Evolutionary conservation across 2,797 vertebrate species (phyloP).

Genomic region (Enoplosus armatus): DNA sequence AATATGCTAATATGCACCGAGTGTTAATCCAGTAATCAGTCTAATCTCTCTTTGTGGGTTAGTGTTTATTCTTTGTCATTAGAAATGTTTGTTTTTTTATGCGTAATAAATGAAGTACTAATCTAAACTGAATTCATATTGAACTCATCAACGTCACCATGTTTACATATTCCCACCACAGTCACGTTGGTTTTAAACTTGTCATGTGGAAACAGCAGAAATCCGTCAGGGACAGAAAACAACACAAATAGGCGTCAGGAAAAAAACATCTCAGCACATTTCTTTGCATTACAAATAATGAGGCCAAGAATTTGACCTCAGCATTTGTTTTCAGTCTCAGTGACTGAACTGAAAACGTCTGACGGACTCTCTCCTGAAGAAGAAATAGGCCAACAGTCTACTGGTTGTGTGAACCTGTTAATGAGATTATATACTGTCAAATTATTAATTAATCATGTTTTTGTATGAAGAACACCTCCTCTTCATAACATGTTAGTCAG

Average conservation of each 20-base stretch:
- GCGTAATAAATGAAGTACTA: neutral
- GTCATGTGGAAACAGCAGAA: conserved; percentile 17
- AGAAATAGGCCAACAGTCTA: conserved; percentile 4
- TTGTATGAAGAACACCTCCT: neutral
- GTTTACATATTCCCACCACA: neutral
- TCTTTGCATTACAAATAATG: conserved; percentile 54
- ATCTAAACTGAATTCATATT: neutral
- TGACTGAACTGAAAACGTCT: conserved; percentile 9
- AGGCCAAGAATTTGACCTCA: conserved; percentile 55
- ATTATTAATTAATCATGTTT: neutral
- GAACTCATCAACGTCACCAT: neutral
- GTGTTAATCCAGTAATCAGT: neutral
- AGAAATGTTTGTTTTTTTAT: neutral
- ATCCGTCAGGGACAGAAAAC: conserved; percentile 3
- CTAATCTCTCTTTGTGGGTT: neutral
- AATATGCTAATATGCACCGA: neutral
- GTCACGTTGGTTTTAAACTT: conserved; percentile 1
- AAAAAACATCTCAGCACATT: conserved; percentile 46
- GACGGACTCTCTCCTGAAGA: neutral
- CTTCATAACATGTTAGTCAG: neutral
- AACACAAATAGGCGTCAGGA: conserved; percentile 20
- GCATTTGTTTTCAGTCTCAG: conserved; percentile 25
- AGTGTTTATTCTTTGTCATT: neutral
- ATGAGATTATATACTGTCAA: neutral
- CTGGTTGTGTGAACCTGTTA: neutral